Conservation (phyloP, 2,888 invertebrate genomes). For the Andricus quercusramuli region DNA sequence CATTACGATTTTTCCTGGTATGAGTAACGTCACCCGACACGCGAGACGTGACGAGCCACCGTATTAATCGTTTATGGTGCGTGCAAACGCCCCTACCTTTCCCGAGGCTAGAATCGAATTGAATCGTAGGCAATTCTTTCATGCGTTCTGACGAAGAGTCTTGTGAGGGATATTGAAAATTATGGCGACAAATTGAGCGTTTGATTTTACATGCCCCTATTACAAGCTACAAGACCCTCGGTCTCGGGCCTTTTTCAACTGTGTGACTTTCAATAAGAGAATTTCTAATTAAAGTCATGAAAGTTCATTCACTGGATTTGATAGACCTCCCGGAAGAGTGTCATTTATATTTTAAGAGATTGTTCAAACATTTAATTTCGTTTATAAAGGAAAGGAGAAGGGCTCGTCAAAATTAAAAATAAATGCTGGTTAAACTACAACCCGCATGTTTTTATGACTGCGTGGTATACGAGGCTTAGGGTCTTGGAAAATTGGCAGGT, state of each 20-base stretch:
- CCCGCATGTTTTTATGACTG: neutral
- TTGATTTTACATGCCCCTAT: neutral
- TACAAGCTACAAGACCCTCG: neutral
- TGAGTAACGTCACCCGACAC: constrained; percentile 42
- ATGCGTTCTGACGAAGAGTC: neutral
- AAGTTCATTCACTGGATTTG: neutral
- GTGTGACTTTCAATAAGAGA: neutral
- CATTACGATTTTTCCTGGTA: neutral
- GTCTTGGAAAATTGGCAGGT: too few species aligned
- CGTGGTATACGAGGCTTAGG: too few species aligned
- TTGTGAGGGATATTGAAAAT: constrained; percentile 28
- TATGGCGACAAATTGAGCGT: constrained; percentile 35
- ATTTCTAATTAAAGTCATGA: neutral
- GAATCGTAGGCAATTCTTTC: constrained; percentile 42
- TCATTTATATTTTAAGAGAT: neutral
- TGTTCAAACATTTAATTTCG: neutral
- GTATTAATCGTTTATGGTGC: constrained; percentile 64
- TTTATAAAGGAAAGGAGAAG: neutral
- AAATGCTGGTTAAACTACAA: neutral
- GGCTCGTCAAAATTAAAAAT: neutral
- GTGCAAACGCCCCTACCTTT: constrained; percentile 51
- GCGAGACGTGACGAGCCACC: constrained; percentile 51
- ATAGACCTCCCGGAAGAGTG: constrained; percentile 1
- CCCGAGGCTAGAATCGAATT: constrained; percentile 33
- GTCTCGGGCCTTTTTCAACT: neutral